These are phyloP conservation scores for Clarias magur DNA, from an alignment of 2,113 vertebrate genomes.

Conservation along the genomic window DNA sequence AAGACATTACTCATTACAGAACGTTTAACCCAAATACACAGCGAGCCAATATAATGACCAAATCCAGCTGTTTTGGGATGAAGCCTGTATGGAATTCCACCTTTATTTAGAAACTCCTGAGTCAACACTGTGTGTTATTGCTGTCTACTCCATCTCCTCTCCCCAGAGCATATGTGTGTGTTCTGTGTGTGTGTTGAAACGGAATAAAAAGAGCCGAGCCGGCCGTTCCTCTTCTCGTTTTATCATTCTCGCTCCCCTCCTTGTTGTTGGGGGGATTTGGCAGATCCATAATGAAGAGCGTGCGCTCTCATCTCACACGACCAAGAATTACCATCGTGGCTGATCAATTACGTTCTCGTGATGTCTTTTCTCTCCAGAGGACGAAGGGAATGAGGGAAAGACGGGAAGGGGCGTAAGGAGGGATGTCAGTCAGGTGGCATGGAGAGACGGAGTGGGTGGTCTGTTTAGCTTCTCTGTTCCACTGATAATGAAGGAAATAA, in stretches of 20 bases:
- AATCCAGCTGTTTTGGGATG: slow-evolving; percentile 36
- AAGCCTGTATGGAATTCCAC: slow-evolving; percentile 27
- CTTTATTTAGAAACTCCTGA: slow-evolving; percentile 52
- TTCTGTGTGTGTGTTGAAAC: background rate
- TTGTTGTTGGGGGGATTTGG: slow-evolving; percentile 35
- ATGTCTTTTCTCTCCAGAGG: slow-evolving; percentile 23
- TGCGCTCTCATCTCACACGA: slow-evolving; percentile 13
- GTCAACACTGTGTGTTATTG: slow-evolving; percentile 46
- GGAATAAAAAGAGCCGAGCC: background rate
- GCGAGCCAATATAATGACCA: background rate
- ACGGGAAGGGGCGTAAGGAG: background rate
- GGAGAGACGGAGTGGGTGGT: background rate
- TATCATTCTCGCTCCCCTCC: background rate
- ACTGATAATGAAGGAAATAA: background rate
- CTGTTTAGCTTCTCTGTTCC: background rate
- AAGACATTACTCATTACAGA: background rate
- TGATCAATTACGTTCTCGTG: slow-evolving; percentile 50
- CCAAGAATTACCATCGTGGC: slow-evolving; percentile 49
- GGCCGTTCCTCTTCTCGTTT: background rate
- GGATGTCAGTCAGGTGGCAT: background rate
- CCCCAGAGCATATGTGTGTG: background rate
- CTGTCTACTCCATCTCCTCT: slow-evolving; percentile 23
- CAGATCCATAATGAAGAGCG: slow-evolving; percentile 49
- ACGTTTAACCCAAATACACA: slow-evolving; percentile 9
- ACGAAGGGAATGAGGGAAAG: background rate